phyloP scores from a whole-genome alignment of 2,888 invertebrate species.

The Anarsia innoxiella region DNA sequence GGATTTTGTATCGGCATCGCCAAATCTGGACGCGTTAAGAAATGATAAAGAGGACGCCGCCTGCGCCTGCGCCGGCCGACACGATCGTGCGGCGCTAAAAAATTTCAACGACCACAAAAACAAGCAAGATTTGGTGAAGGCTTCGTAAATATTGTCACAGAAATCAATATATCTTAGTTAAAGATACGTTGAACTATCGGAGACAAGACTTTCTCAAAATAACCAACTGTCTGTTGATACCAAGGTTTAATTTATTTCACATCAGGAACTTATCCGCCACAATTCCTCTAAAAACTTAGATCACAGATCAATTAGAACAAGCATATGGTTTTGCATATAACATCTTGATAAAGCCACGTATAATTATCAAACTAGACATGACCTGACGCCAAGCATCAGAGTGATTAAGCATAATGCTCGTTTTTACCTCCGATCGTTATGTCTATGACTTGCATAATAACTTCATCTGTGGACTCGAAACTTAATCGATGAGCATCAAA shows the following conservation, averaged over 20 bases:
- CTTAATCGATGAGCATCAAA: conserved; percentile 22
- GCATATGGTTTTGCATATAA: too few species aligned
- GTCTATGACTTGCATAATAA: conserved; percentile 38
- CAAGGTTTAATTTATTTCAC: too few species aligned
- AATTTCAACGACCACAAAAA: conserved; percentile 29
- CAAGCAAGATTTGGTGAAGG: conserved; percentile 23
- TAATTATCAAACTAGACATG: conserved; percentile 15
- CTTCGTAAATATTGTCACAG: conserved; percentile 2
- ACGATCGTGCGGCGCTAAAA: conserved; percentile 36
- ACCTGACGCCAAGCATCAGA: conserved; percentile 25
- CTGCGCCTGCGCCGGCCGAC: conserved; percentile 22
- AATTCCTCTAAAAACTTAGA: too few species aligned
- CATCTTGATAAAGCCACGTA: too few species aligned
- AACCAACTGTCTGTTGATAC: too few species aligned
- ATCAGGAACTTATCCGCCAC: too few species aligned
- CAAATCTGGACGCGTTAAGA: conserved; percentile 72
- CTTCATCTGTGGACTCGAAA: conserved; percentile 24
- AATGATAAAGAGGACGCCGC: conserved; percentile 69
- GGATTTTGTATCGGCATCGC: conserved; percentile 69
- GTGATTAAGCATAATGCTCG: conserved; percentile 28
- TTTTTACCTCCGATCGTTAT: conserved; percentile 22
- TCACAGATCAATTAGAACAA: too few species aligned
- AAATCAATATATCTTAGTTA: background rate
- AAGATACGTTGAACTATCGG: too few species aligned
- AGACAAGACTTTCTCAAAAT: too few species aligned